phyloP scores from a whole-genome alignment of 1,140 invertebrate species.

The Drosophila sucinea region DNA sequence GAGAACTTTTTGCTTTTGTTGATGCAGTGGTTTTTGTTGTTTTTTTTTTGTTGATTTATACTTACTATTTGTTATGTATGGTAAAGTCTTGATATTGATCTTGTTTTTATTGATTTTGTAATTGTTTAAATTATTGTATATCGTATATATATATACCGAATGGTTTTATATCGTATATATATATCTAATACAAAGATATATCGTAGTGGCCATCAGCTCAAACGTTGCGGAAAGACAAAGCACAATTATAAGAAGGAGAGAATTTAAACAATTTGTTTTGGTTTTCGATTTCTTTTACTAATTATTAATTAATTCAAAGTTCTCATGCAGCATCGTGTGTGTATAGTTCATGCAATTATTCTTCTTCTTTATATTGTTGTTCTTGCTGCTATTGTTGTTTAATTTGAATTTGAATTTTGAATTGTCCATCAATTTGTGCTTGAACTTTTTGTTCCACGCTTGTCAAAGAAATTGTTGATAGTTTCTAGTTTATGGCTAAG shows the following conservation, averaged over 20 bases:
- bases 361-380: constrained; percentile 5
- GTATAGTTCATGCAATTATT: constrained; percentile 47
- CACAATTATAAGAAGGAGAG: constrained; percentile 82
- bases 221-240: constrained; percentile 84
- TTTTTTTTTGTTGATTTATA: constrained; percentile 54
- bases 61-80: constrained; percentile 64
- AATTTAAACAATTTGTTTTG: constrained; percentile 51
- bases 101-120: constrained; percentile 75
- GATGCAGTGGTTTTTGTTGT: constrained; percentile 25
- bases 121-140: constrained; percentile 43
- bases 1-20: constrained; percentile 19
- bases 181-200: constrained; percentile 59
- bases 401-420: constrained; percentile 58
- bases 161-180: background rate
- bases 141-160: background rate
- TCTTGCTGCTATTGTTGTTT: constrained; percentile 35
- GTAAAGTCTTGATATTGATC: constrained; percentile 10
- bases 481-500: constrained; percentile 53
- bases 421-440: background rate
- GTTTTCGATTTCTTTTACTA: constrained; percentile 23
- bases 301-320: background rate
- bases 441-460: background rate
- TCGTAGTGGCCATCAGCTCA: constrained; percentile 83
- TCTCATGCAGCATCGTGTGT: constrained; percentile 27
- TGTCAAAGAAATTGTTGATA: constrained; percentile 42